Evolutionary conservation across 30 jellyfish, hydroid and myxozoan species (phyloP).

Genomic region (Aurelia aurita complex sp. Pacific): DNA sequence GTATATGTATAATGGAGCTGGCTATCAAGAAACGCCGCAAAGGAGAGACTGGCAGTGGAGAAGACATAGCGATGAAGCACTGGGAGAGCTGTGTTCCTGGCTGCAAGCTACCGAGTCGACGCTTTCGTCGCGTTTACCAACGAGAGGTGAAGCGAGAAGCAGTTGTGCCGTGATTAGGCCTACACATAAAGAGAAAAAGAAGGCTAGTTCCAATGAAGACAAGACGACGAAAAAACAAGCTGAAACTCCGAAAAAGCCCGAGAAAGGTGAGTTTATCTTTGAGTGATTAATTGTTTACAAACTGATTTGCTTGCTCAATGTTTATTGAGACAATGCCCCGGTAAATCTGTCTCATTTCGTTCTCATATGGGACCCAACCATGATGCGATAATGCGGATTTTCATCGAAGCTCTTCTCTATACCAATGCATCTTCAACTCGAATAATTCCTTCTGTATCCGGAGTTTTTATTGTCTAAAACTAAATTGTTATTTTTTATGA

Average conservation of each 20-base stretch:
- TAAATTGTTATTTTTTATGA: too few species aligned
- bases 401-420: too few species aligned
- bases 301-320: not conserved
- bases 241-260: constrained; percentile 47
- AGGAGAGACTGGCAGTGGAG: constrained; percentile 77
- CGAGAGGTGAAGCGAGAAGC: constrained; percentile 64
- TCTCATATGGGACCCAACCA: not conserved
- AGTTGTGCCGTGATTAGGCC: constrained; percentile 78
- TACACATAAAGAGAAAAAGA: constrained; percentile 54
- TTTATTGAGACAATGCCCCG: not conserved
- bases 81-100: constrained; percentile 76
- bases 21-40: constrained; percentile 60
- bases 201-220: constrained; percentile 30
- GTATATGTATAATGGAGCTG: constrained; percentile 31
- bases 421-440: too few species aligned
- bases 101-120: constrained; percentile 73
- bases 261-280: constrained; percentile 44
- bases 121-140: constrained; percentile 56
- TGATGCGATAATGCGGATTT: too few species aligned
- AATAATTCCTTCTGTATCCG: too few species aligned
- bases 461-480: too few species aligned
- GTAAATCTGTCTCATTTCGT: not conserved
- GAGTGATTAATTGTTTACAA: not conserved
- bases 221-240: constrained; percentile 41
- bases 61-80: constrained; percentile 63